These are phyloP conservation scores for Junco hyemalis DNA, from an alignment of 2,113 vertebrate genomes.

Conservation along the genomic window DNA sequence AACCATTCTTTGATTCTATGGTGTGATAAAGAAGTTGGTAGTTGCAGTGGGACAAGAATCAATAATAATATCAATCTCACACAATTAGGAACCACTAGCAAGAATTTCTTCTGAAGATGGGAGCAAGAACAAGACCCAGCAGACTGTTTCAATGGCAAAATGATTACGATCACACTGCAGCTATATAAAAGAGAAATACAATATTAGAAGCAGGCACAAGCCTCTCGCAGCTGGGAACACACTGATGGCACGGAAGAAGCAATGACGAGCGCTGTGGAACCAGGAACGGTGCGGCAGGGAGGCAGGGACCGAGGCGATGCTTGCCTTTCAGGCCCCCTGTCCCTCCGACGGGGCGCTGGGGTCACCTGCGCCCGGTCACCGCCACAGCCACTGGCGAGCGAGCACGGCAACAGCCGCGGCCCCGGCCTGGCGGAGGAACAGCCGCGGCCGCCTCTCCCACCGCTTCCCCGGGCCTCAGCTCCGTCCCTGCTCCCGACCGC, in stretches of 20 bases:
- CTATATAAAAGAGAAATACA: not conserved
- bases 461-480: not conserved
- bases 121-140: not conserved
- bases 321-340: rapidly evolving
- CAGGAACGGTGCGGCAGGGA: not conserved
- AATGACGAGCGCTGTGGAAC: rapidly evolving
- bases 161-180: too few species aligned
- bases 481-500: not conserved
- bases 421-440: not conserved
- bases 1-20: not conserved
- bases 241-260: rapidly evolving
- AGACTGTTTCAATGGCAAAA: not conserved
- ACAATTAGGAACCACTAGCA: too few species aligned
- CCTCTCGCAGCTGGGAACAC: rapidly evolving
- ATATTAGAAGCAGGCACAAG: not conserved
- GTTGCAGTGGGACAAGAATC: not conserved
- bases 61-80: not conserved
- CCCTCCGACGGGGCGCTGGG: rapidly evolving
- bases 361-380: not conserved
- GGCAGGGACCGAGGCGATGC: too few species aligned
- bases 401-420: not conserved
- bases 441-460: not conserved
- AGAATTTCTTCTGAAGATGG: not conserved
- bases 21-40: not conserved
- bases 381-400: too few species aligned